Conservation (phyloP, 2,888 invertebrate species). For the Sepioteuthis lessoniana region DNA sequence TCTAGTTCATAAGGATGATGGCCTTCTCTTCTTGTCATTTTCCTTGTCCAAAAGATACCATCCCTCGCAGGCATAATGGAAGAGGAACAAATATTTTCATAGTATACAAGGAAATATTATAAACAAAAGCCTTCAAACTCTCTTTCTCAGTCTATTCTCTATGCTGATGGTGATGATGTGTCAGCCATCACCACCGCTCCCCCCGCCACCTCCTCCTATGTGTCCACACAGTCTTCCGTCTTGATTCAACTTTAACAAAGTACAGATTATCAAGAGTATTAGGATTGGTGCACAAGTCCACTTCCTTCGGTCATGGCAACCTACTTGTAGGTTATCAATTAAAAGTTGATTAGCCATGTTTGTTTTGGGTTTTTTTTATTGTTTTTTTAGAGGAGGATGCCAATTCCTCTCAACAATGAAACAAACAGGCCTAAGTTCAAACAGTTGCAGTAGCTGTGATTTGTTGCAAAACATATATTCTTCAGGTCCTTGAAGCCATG, state of each 20-base stretch:
- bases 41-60: neutral
- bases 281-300: neutral
- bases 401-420: neutral
- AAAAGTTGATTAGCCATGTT: neutral
- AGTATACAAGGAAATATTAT: constrained; percentile 20
- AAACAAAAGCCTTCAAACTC: neutral
- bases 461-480: neutral
- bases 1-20: neutral
- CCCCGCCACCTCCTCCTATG: neutral
- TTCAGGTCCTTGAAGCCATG: neutral
- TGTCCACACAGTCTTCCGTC: neutral
- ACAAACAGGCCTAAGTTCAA: neutral
- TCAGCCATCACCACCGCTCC: neutral
- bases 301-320: neutral
- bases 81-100: neutral
- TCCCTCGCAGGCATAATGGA: neutral
- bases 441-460: neutral
- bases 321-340: neutral
- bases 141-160: neutral
- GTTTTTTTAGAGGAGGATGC: neutral
- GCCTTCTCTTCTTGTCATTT: neutral
- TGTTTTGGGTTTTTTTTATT: neutral
- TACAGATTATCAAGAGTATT: neutral
- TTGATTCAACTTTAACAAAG: constrained; percentile 2
- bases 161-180: neutral